Evolutionary conservation across 2,888 invertebrate genomes (phyloP).

Genomic region (Lypha dubia): DNA sequence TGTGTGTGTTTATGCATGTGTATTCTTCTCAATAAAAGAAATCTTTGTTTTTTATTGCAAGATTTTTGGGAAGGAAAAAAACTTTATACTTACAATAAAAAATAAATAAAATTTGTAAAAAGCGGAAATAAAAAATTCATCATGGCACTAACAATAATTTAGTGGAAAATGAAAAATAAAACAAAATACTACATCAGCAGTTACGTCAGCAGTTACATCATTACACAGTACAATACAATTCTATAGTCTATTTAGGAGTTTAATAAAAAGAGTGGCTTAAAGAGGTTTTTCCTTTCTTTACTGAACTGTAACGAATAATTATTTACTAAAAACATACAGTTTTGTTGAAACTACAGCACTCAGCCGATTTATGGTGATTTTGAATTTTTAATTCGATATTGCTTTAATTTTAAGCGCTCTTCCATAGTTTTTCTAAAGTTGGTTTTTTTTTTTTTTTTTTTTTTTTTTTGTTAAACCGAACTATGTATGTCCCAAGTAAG

Average conservation of each 20-base stretch:
- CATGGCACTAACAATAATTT: background rate
- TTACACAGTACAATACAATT: background rate
- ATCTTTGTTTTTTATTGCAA: slow-evolving; percentile 15
- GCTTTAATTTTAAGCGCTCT: too few species aligned
- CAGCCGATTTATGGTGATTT: too few species aligned
- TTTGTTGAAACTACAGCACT: too few species aligned
- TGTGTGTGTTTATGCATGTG: background rate
- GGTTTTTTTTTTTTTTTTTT: too few species aligned
- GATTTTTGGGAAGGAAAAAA: slow-evolving; percentile 32
- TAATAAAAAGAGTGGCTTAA: background rate
- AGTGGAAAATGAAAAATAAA: background rate
- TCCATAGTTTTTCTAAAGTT: too few species aligned
- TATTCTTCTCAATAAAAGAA: background rate
- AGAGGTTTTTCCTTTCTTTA: too few species aligned
- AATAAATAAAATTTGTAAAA: slow-evolving; percentile 4
- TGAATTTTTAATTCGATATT: too few species aligned
- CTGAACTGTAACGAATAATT: too few species aligned
- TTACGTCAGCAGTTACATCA: background rate
- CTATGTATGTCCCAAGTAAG: too few species aligned
- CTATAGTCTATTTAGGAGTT: background rate
- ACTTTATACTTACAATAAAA: background rate
- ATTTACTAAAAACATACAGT: too few species aligned
- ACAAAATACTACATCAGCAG: slow-evolving; percentile 20
- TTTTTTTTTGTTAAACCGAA: too few species aligned
- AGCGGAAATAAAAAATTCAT: slow-evolving; percentile 17